Base-by-base conservation (phyloP, 2,797 vertebrate species). In the Coracias cyanogaster region DNA sequence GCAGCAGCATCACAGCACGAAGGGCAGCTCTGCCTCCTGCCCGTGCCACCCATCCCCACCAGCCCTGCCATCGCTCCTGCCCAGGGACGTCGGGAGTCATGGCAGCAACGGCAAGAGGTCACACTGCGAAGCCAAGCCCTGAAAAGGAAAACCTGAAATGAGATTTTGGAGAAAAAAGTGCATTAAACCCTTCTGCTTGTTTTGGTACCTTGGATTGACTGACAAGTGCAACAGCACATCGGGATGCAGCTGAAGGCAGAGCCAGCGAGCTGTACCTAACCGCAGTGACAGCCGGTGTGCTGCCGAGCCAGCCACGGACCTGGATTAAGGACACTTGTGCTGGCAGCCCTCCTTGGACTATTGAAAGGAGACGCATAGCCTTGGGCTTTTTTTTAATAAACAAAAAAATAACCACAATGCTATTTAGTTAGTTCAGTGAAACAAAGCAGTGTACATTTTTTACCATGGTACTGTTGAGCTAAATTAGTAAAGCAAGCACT, bases 51-150 rank as follows among this genome's bases (percentile, higher is more conserved):
- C 45, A 18, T 45, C 45, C 45, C 45, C 45, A 15, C 45, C 14
- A 45, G 16, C 45, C 45, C 45, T 45, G 45, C 16, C 45, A 45
- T 7, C 12, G 45, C 45, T 45, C 14, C 45, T 45, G 45, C 16
- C 39, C 1, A 1, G 49, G 28, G 25, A 33, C 11, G 0, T 5
- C n/a, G n/a, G n/a, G n/a, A n/a, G n/a, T n/a, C n/a, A n/a, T n/a
- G n/a, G n/a, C n/a, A n/a, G n/a, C n/a, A n/a, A n/a, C n/a, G n/a
- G n/a, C n/a, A 37, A 37, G 37, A 37, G 37, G 37, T 37, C 37
- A 37, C 37, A 37, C 37, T 37, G 37, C 37, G 37, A 37, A 37
- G 37, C 37, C 37, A 37, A 37, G 37, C 37, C 37, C 41, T 82
- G 64, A 54, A 84, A 90, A 84, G 7, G 25, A 76, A 77, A 89